Conservation (phyloP, 2,888 invertebrate species). For the Drosophila anomelani region DNA sequence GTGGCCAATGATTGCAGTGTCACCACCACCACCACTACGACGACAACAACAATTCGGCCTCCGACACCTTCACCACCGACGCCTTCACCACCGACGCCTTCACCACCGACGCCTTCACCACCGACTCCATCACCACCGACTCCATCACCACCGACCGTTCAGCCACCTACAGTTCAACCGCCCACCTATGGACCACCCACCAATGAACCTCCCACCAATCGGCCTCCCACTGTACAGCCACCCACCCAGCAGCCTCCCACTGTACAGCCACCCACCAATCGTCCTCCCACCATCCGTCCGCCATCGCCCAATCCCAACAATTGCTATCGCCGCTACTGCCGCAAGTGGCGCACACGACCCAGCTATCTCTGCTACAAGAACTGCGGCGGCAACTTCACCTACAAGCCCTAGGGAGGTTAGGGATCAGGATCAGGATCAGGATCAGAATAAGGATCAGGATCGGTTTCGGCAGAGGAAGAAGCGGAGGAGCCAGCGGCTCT, state of each 20-base stretch:
- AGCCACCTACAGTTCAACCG: constrained; percentile 2
- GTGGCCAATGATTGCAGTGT: constrained; percentile 52
- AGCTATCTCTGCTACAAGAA: constrained; percentile 64
- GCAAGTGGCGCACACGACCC: constrained; percentile 69
- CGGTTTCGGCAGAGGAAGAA: neutral
- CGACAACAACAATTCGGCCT: neutral
- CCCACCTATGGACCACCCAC: constrained; percentile 16
- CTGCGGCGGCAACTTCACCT: constrained; percentile 54
- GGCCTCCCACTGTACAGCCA: constrained; percentile 19
- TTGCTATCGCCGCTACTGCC: constrained; percentile 73
- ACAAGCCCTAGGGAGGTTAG: constrained; percentile 49
- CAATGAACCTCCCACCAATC: constrained; percentile 8
- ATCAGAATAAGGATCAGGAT: neutral
- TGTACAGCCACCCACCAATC: constrained; percentile 35
- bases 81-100: neutral
- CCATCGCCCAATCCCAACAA: constrained; percentile 57
- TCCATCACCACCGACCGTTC: constrained; percentile 14
- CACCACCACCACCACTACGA: neutral
- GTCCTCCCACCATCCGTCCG: constrained; percentile 44
- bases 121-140: constrained; percentile 5
- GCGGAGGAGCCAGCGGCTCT: neutral
- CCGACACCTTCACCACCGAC: constrained; percentile 1
- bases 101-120: constrained; percentile 2
- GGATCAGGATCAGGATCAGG: neutral
- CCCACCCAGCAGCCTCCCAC: constrained; percentile 33